Evolutionary conservation across 1,140 invertebrate species (phyloP).

Genomic region (Thaumetopoea pityocampa): DNA sequence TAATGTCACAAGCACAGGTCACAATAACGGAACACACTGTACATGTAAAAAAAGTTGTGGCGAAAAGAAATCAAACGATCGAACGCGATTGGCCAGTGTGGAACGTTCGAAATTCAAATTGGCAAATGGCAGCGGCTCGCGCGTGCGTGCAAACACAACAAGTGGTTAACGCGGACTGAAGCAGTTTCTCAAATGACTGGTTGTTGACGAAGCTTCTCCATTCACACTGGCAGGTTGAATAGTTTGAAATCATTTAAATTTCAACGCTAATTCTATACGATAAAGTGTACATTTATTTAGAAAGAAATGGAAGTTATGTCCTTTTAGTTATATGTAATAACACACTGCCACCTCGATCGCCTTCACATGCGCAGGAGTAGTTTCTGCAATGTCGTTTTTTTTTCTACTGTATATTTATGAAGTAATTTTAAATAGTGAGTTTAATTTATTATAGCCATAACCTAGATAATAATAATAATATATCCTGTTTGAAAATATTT

Average conservation of each 20-base stretch:
- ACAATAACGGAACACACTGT: slow-evolving; percentile 51
- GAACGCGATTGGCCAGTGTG: slow-evolving; percentile 51
- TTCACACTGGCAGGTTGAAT: slow-evolving; percentile 48
- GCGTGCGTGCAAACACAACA: slow-evolving; percentile 39
- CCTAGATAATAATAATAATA: no score
- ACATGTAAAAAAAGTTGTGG: slow-evolving; percentile 39
- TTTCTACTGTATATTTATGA: slow-evolving; percentile 42
- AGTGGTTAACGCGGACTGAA: slow-evolving; percentile 56
- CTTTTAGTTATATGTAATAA: slow-evolving; percentile 20
- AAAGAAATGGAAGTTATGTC: slow-evolving; percentile 23
- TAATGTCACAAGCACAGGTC: slow-evolving; percentile 57
- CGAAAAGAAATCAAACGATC: slow-evolving; percentile 55
- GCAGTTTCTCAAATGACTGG: slow-evolving; percentile 55
- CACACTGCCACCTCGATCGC: slow-evolving; percentile 58
- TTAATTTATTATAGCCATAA: no score
- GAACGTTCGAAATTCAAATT: slow-evolving; percentile 58
- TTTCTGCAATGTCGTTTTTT: slow-evolving; percentile 58
- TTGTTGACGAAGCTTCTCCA: slow-evolving; percentile 54
- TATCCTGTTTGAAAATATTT: no score
- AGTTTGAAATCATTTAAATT: slow-evolving; percentile 12
- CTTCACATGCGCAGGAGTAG: slow-evolving; percentile 67
- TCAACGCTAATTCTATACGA: slow-evolving; percentile 13
- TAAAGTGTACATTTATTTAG: slow-evolving; percentile 14
- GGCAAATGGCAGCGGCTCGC: slow-evolving; percentile 33
- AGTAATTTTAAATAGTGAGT: no score